Evolutionary conservation across 2,113 vertebrate species (phyloP).

Genomic region (Muscicapa adusta): DNA sequence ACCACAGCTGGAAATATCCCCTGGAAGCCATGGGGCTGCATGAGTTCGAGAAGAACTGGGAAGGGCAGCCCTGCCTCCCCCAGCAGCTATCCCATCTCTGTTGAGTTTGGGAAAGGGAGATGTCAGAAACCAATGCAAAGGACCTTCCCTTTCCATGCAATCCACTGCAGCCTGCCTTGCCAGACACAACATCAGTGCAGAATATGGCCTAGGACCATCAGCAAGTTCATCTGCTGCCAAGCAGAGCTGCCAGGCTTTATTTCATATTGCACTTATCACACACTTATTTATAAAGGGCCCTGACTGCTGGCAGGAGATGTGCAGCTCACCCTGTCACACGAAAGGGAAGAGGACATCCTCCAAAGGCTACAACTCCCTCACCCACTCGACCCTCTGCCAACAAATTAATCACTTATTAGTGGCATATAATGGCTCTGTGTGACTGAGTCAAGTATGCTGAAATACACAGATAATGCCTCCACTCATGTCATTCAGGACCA

Average conservation of each 20-base stretch:
- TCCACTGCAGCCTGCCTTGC: background rate
- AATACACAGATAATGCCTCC: background rate
- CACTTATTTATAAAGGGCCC: background rate
- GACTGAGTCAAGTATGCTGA: background rate
- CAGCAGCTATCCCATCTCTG: background rate
- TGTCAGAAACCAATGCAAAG: background rate
- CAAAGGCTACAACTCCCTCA: background rate
- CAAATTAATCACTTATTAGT: background rate
- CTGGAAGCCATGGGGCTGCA: background rate
- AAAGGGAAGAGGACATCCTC: background rate
- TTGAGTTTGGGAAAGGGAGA: background rate
- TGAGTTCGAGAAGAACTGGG: background rate
- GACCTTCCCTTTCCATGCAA: background rate
- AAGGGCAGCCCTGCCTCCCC: background rate
- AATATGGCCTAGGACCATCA: background rate
- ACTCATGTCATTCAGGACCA: background rate
- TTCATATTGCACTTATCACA: background rate
- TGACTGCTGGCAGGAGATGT: background rate
- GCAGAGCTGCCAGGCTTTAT: background rate
- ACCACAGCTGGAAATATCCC: background rate
- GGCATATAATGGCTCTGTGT: background rate
- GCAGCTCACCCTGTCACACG: background rate
- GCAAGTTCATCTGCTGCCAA: background rate
- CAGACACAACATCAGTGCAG: background rate
- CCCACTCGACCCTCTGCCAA: background rate